phyloP scores from a whole-genome alignment of 2,888 invertebrate genomes.

The Tachina grossa region DNA sequence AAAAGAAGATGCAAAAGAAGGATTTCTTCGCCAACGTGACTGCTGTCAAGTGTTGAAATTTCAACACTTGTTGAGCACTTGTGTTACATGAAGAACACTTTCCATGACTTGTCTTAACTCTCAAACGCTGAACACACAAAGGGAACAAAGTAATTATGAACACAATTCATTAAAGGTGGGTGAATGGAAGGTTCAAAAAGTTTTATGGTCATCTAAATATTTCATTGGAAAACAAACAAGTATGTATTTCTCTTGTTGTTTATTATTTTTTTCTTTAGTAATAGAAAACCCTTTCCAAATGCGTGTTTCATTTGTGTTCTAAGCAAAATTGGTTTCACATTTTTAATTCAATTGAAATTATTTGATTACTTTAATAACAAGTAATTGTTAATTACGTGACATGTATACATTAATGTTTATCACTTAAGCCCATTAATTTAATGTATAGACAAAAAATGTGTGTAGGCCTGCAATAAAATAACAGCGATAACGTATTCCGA shows the following conservation, averaged over 20 bases:
- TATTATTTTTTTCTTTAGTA: conserved; percentile 14
- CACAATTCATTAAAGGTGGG: not conserved
- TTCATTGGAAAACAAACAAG: not conserved
- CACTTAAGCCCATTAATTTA: not conserved
- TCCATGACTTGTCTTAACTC: conserved; percentile 42
- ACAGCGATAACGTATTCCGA: too few species aligned
- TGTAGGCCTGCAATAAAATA: too few species aligned
- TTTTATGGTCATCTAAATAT: conserved; percentile 16
- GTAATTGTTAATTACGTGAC: not conserved
- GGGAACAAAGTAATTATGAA: conserved; percentile 6
- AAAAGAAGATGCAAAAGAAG: conserved; percentile 7
- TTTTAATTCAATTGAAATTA: not conserved
- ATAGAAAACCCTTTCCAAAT: conserved; percentile 14
- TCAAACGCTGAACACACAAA: conserved; percentile 6
- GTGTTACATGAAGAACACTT: conserved; percentile 34
- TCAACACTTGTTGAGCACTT: conserved; percentile 63
- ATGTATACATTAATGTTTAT: not conserved
- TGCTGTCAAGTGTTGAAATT: conserved; percentile 70
- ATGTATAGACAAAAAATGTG: too few species aligned
- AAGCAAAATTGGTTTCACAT: too few species aligned
- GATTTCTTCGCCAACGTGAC: conserved; percentile 32
- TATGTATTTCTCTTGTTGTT: not conserved
- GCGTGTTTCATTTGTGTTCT: not conserved
- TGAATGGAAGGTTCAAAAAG: not conserved
- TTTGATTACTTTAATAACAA: not conserved